Conservation (phyloP, 2,113 vertebrate genomes). For the Elaphurus davidianus region DNA sequence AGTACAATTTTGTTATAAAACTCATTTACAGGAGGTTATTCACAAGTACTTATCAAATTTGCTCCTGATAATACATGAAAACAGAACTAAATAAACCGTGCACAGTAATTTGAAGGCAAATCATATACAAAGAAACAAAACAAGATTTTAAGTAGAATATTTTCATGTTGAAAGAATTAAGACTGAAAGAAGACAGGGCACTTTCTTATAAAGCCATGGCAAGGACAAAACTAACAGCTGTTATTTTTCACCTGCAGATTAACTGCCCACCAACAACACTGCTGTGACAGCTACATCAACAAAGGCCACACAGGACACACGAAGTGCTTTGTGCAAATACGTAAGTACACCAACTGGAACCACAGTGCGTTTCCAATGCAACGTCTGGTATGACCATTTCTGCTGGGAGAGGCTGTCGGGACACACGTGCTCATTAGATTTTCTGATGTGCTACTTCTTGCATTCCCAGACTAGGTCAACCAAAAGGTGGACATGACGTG, state of each 20-base stretch:
- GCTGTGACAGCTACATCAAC: background rate
- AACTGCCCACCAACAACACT: background rate
- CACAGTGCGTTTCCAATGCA: background rate
- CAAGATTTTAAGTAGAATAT: background rate
- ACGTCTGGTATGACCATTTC: background rate
- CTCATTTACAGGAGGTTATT: slow-evolving; percentile 59
- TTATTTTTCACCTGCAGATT: background rate
- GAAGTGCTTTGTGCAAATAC: background rate
- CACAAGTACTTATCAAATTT: slow-evolving; percentile 43
- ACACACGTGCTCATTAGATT: background rate
- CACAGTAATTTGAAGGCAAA: background rate
- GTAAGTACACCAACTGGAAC: background rate
- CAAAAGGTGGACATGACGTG: background rate
- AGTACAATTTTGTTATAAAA: slow-evolving; percentile 56
- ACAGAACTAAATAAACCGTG: background rate
- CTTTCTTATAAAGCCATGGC: background rate
- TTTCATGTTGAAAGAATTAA: background rate
- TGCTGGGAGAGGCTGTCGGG: background rate
- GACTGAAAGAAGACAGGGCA: background rate
- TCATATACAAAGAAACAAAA: background rate
- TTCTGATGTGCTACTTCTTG: too few relatives aligned
- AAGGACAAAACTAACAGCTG: background rate
- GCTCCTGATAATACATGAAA: slow-evolving; percentile 24
- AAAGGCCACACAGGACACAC: rapidly evolving
- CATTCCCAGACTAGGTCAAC: background rate